These are phyloP conservation scores for Geotrupes spiniger DNA, from an alignment of 2,888 invertebrate species.

Conservation along the genomic window DNA sequence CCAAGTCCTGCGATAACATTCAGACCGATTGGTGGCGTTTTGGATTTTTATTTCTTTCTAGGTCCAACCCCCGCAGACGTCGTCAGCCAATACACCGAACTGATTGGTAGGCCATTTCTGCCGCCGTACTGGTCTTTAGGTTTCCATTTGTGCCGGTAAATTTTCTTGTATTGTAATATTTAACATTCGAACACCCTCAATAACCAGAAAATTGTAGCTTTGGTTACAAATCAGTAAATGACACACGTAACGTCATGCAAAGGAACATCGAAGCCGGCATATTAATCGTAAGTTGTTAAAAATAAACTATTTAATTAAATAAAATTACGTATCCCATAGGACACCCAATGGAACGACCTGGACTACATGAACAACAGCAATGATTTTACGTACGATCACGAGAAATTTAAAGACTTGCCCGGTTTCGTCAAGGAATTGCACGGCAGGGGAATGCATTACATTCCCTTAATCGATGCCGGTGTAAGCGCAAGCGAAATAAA, in stretches of 20 bases:
- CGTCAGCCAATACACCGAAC: conserved; percentile 62
- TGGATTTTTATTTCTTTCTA: conserved; percentile 75
- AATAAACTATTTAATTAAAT: background rate
- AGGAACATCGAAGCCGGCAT: conserved; percentile 71
- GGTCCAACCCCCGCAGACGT: conserved; percentile 73
- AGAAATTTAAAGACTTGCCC: conserved; percentile 62
- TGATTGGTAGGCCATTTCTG: conserved; percentile 74
- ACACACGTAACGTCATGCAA: conserved; percentile 64
- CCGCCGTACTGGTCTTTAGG: conserved; percentile 89
- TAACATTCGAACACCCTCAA: background rate
- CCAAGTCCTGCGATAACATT: conserved; percentile 80
- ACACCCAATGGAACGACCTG: conserved; percentile 81
- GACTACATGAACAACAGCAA: conserved; percentile 79
- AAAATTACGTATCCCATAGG: conserved; percentile 50
- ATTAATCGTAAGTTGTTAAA: conserved; percentile 61
- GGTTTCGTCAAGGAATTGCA: conserved; percentile 70
- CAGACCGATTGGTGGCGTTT: conserved; percentile 75
- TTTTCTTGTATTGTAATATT: conserved; percentile 3
- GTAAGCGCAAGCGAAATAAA: conserved; percentile 65
- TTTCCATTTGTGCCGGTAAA: conserved; percentile 77
- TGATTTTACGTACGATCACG: conserved; percentile 74
- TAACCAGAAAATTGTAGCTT: conserved; percentile 23
- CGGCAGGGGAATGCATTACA: conserved; percentile 69
- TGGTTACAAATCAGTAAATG: conserved; percentile 65
- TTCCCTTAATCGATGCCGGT: conserved; percentile 74